These are phyloP conservation scores for Mesitornis unicolor DNA, from an alignment of 2,113 vertebrate genomes.

Conservation along the genomic window DNA sequence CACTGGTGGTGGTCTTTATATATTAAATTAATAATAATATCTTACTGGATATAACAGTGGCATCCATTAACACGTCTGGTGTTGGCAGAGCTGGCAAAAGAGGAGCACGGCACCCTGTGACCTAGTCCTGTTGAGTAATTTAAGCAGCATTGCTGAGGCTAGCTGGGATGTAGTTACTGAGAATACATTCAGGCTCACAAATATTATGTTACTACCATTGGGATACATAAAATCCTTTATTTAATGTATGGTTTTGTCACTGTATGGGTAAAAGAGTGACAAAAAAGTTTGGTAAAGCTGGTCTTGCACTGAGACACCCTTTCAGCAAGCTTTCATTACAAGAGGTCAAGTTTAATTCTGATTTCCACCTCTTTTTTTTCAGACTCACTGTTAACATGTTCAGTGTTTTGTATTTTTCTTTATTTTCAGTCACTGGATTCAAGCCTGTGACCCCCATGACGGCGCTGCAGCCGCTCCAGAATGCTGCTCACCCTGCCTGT, in stretches of 20 bases:
- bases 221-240: not conserved
- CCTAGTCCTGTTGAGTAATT: not conserved
- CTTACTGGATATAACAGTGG: not conserved
- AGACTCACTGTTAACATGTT: not conserved
- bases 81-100: not conserved
- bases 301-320: not conserved
- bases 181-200: not conserved
- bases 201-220: not conserved
- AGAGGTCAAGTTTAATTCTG: not conserved
- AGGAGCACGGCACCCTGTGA: not conserved
- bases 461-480: not conserved
- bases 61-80: not conserved
- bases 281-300: not conserved
- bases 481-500: not conserved
- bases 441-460: not conserved
- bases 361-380: not conserved
- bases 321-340: not conserved
- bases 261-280: not conserved
- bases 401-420: not conserved
- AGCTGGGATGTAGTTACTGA: not conserved
- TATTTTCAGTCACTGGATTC: not conserved
- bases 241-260: not conserved
- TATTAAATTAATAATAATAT: no score
- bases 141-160: not conserved
- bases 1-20: no score